phyloP scores from a whole-genome alignment of 2,113 vertebrate genomes.

The Silurus meridionalis region DNA sequence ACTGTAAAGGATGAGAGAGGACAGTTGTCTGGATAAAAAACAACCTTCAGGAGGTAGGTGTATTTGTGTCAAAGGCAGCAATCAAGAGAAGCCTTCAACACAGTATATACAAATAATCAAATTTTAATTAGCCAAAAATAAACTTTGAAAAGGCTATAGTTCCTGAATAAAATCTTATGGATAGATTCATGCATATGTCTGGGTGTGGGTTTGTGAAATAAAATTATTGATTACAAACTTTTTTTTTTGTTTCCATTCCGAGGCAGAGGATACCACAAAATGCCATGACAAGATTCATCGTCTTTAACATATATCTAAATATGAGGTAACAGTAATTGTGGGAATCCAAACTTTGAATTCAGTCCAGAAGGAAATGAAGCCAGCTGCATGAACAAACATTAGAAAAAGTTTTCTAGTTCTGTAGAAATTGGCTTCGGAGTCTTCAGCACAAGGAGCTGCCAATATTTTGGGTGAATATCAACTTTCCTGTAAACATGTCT shows the following conservation, averaged over 20 bases:
- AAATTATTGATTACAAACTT: not conserved
- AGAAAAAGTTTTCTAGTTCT: not conserved
- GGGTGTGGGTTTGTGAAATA: not conserved
- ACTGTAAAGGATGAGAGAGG: too few species aligned
- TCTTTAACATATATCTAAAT: conserved; percentile 23
- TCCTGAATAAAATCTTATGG: too few species aligned
- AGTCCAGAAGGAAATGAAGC: conserved; percentile 2
- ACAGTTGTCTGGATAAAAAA: not conserved
- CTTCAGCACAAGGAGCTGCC: not conserved
- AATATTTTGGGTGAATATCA: conserved; percentile 9
- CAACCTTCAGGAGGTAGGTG: not conserved
- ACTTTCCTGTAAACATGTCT: conserved; percentile 19
- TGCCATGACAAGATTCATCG: not conserved
- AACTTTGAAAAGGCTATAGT: too few species aligned
- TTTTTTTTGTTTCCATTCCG: not conserved
- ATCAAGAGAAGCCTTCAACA: not conserved
- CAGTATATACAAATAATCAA: not conserved
- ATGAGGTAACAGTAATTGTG: conserved; percentile 25
- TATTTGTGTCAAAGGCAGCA: not conserved
- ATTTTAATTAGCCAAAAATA: too few species aligned
- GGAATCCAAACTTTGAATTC: conserved; percentile 11
- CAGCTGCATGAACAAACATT: not conserved
- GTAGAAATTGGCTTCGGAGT: not conserved
- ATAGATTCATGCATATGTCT: not conserved
- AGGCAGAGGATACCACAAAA: not conserved